Base-by-base conservation (phyloP, 2,888 invertebrate genomes). In the Athalia rosae region DNA sequence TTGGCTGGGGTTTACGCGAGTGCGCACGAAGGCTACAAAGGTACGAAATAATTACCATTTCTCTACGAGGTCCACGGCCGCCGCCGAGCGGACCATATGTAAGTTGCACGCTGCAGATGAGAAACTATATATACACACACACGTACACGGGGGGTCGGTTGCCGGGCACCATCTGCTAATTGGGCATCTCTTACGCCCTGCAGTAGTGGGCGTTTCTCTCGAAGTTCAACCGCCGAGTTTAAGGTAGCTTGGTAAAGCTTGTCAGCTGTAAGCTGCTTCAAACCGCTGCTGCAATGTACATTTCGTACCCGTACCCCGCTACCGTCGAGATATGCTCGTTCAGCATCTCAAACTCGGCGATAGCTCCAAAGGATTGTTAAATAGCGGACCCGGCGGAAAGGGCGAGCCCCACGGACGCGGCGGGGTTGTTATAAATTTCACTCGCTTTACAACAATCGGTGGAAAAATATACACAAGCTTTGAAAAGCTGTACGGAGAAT, bases 101-200 rank as follows among this genome's bases (percentile, higher is more conserved):
- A 28, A 28, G 28, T 28, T 28, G 28, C 28, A 28, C 28, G 28
- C 41, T 11, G 41, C 7, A 56, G 53, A 66, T 56, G 11, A 43
- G 11, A n/a, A 7, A 56, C n/a, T 8, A 43, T 45, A 47, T 11
- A 69, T 3, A 1, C 9, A 43, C n/a, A 9, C n/a, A n/a, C n/a
- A n/a, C n/a, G n/a, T n/a, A n/a, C n/a, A n/a, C n/a, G 45, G 45
- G 58, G 71, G 67, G 53, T 47, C 66, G 56, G 47, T 59, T 9
- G 41, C 28, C 13, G 45, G 15, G 13, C 43, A 62, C 73, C 77
- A 62, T 53, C 80, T 83, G 78, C 83, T 86, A 87, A 86, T 87
- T 87, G 86, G 84, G 81, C 81, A 82, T 76, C 84, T 82, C 84
- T 84, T 83, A 84, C 83, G 15, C 58, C 48, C 53, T 15, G 45